Evolutionary conservation across 2,797 vertebrate genomes (phyloP).

Genomic region (Muraenolepis orangiensis): DNA sequence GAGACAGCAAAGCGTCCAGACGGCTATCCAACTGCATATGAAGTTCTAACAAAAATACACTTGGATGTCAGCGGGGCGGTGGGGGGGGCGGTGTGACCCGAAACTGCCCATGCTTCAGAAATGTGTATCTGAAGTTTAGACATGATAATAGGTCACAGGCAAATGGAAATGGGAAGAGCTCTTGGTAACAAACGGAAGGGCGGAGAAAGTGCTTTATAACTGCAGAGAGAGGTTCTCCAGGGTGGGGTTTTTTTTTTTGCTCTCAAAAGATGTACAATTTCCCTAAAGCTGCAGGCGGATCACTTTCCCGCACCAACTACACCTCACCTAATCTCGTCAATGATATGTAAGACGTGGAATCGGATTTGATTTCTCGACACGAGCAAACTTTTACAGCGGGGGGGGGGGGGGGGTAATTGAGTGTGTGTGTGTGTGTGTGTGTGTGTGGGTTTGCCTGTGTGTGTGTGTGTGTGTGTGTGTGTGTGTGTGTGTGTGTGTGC

Average conservation of each 20-base stretch:
- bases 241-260: neutral
- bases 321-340: neutral
- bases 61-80: neutral
- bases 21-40: neutral
- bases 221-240: neutral
- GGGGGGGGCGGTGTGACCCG: no score
- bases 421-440: neutral
- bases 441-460: neutral
- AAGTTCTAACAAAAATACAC: neutral
- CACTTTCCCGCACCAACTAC: neutral
- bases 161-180: neutral
- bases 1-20: neutral
- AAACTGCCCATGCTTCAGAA: no score
- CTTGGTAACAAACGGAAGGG: neutral
- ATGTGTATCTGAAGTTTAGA: neutral
- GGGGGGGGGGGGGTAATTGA: neutral
- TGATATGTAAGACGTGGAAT: neutral
- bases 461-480: constrained; percentile 1
- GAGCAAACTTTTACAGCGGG: neutral
- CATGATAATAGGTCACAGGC: neutral
- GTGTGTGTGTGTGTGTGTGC: neutral
- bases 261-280: constrained; percentile 1
- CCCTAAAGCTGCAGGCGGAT: neutral
- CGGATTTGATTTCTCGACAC: neutral
- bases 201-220: neutral